Base-by-base conservation (phyloP, 1,140 invertebrate genomes). In the Apis dorsata region DNA sequence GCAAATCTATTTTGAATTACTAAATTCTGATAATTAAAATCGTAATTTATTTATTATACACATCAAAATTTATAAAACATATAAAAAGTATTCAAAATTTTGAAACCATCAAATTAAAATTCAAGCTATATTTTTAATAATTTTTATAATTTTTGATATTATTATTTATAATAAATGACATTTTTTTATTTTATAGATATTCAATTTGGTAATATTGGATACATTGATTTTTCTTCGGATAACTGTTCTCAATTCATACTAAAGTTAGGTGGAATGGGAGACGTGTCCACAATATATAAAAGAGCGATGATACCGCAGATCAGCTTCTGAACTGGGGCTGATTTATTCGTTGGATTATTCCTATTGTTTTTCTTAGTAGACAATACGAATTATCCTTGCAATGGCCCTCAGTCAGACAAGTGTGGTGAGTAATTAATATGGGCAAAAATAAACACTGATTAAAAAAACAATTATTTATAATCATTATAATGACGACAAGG, bases 351-450 rank as follows among this genome's bases (percentile, higher is more conserved):
- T 63, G 86, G 71, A 88, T 90, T 85, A 68, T 86, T 88, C 71
- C 71, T 86, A 86, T 90, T 89, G 85, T 90, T 91, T 76, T 79
- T 86, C 65, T 53, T 72, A 85, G 85, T 84, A 85, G 86, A 89
- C 84, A 86, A 90, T 89, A 89, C 87, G 80, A 88, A 88, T 88
- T 76, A 90, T 85, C 83, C 86, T 80, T 72, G 90, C 81, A 83
- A 94, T 94, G 94, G 93, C 94, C 89, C 93, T 95, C 89, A 95
- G 94, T 92, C 94, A 95, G 86, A 94, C 93, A 78, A 94, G 93
- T 87, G 94, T 95, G 93, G 94, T 95, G 90, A 95, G 94, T 95
- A 92, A 69, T 19, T 76, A 76, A 76, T 28, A 77, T 81, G 80
- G 68, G 17, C 44, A 69, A 77, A 69, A 76, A 19, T 17, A 88